Evolutionary conservation across 1,140 invertebrate species (phyloP).

Genomic region (Trichogramma pretiosum): DNA sequence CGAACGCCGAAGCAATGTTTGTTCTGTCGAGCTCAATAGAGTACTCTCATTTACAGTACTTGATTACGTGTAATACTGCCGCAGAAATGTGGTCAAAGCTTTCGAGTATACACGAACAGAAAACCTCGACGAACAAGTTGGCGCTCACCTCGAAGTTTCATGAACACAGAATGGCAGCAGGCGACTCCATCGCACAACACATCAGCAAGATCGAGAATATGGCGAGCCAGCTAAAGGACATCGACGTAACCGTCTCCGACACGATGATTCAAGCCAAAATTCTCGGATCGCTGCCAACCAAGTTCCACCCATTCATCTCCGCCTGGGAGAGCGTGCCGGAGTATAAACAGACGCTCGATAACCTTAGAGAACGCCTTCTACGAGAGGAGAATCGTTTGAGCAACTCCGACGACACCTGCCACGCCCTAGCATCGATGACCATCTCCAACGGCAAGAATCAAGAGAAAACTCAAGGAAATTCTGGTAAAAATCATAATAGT

Average conservation of each 20-base stretch:
- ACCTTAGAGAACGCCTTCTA: no score
- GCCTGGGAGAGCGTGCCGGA: no score
- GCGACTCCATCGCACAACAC: constrained; percentile 13
- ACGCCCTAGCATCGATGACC: neutral
- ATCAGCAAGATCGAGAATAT: constrained; percentile 18
- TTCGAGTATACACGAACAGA: constrained; percentile 17
- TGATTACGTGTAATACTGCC: constrained; percentile 11
- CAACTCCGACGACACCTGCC: neutral
- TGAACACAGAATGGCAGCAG: constrained; percentile 10
- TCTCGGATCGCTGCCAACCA: constrained; percentile 13
- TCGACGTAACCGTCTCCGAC: neutral
- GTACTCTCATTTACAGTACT: constrained; percentile 1
- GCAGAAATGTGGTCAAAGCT: constrained; percentile 19
- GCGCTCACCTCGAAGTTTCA: constrained; percentile 15
- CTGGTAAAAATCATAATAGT: neutral
- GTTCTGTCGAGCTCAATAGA: constrained; percentile 6
- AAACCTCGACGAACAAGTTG: constrained; percentile 14
- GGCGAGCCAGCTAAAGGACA: no score
- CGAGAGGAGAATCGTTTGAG: no score
- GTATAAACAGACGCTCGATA: neutral
- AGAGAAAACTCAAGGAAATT: no score
- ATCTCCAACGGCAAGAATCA: neutral
- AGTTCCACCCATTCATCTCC: constrained; percentile 11
- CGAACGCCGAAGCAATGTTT: constrained; percentile 6
- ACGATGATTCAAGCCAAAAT: constrained; percentile 19